Conservation (phyloP, 1,140 invertebrate genomes). For the Zaprionus ghesquierei region DNA sequence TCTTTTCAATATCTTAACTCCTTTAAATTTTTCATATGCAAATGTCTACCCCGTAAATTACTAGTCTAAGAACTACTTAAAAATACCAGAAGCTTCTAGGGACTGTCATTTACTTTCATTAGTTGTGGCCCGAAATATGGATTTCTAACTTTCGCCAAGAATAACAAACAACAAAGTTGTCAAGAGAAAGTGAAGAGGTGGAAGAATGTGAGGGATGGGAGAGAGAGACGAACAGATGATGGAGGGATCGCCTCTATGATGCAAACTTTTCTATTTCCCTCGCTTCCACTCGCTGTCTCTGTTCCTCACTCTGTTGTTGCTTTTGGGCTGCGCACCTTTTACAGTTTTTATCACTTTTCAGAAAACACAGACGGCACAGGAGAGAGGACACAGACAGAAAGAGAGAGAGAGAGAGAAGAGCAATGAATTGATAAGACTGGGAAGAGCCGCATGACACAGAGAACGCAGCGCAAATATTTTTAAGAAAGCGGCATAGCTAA, state of each 20-base stretch:
- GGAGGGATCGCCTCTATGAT: slow-evolving; percentile 6
- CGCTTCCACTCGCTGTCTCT: background rate
- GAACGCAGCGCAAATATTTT: slow-evolving; percentile 32
- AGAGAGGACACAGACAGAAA: background rate
- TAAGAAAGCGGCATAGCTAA: slow-evolving; percentile 32
- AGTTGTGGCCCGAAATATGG: slow-evolving; percentile 25
- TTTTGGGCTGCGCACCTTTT: slow-evolving; percentile 21
- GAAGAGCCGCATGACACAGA: background rate
- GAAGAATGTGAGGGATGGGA: too few species aligned
- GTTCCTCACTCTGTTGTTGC: background rate
- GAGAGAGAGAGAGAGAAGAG: background rate
- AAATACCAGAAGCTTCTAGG: background rate
- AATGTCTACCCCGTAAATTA: background rate
- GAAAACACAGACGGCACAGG: background rate
- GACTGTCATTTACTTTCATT: slow-evolving; percentile 27
- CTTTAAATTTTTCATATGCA: background rate
- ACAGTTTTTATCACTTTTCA: slow-evolving; percentile 40
- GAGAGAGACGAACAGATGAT: too few species aligned
- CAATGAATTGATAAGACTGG: background rate
- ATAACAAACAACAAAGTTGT: slow-evolving; percentile 31
- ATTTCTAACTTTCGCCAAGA: slow-evolving; percentile 24
- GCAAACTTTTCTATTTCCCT: slow-evolving; percentile 23
- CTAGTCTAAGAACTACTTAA: background rate
- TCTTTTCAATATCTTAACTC: background rate
- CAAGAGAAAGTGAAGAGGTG: background rate